phyloP scores from a whole-genome alignment of 37 sponge, comb jelly and placozoan species.

The Sycon ciliatum region DNA sequence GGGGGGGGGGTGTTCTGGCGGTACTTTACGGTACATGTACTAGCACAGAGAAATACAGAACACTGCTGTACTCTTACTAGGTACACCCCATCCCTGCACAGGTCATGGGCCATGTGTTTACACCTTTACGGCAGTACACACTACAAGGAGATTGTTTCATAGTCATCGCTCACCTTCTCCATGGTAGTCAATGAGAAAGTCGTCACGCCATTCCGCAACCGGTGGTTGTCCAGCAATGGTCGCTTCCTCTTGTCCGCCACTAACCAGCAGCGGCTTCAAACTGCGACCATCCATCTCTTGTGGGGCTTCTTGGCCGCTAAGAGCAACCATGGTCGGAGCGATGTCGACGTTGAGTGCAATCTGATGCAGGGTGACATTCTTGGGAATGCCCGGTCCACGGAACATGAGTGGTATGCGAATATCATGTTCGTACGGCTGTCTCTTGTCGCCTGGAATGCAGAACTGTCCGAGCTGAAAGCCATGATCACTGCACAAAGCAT shows the following conservation, averaged over 20 bases:
- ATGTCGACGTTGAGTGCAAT: conserved; percentile 66
- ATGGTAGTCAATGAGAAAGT: conserved; percentile 65
- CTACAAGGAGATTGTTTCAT: too few species aligned
- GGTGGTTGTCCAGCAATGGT: too few species aligned
- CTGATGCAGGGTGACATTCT: conserved; percentile 15
- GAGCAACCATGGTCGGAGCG: conserved; percentile 44
- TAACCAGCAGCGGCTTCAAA: conserved; percentile 38
- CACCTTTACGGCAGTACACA: too few species aligned
- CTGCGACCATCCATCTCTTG: conserved; percentile 58
- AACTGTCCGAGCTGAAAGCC: conserved; percentile 78
- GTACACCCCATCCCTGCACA: too few species aligned
- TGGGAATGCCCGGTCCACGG: conserved; percentile 43
- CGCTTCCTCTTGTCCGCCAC: too few species aligned
- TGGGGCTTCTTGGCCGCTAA: conserved; percentile 44
- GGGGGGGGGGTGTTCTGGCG: too few species aligned
- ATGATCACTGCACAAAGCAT: conserved; percentile 56
- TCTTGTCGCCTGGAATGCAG: conserved; percentile 57
- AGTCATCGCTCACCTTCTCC: conserved; percentile 63
- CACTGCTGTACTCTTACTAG: too few species aligned
- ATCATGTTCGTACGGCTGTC: conserved; percentile 72
- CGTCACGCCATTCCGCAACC: conserved; percentile 18
- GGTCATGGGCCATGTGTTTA: too few species aligned
- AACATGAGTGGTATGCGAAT: conserved; percentile 56
- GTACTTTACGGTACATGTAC: too few species aligned
- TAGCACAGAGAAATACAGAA: too few species aligned